Percentiles rank a stretch among this genome's conserved stretches.
These are phyloP conservation scores for Ranitomeya imitator DNA, from an alignment of 2,113 vertebrate species.

Conservation along the genomic window DNA sequence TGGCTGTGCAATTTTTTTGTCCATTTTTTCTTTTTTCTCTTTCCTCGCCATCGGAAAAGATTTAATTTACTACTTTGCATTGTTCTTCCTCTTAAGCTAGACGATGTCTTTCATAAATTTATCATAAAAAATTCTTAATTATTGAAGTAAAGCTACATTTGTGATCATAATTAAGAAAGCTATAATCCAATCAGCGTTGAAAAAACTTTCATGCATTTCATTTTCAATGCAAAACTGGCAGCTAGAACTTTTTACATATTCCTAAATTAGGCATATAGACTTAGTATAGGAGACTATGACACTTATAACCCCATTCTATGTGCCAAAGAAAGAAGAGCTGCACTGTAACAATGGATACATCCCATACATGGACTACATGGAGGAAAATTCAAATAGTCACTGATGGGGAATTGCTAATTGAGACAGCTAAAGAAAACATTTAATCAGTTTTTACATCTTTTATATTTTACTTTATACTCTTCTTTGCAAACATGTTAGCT, in stretches of 20 bases:
- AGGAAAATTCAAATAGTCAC: too few relatives aligned
- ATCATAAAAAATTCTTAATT: slow-evolving; percentile 11
- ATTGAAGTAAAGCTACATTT: slow-evolving; percentile 1
- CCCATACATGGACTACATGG: too few relatives aligned
- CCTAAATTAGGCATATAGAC: background rate
- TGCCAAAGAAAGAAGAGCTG: too few relatives aligned
- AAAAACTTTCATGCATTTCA: background rate
- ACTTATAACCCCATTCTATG: too few relatives aligned
- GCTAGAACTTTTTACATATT: background rate
- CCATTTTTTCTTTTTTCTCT: background rate
- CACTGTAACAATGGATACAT: too few relatives aligned
- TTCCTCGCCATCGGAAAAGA: background rate
- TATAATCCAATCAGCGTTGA: background rate
- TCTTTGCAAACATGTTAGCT: too few relatives aligned
- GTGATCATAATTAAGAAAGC: background rate
- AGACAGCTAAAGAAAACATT: too few relatives aligned
- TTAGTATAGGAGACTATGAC: too few relatives aligned
- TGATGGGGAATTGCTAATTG: too few relatives aligned
- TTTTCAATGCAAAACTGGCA: background rate
- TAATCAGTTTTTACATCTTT: too few relatives aligned
- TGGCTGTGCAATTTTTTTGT: slow-evolving; percentile 27
- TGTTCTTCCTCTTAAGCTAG: slow-evolving; percentile 35
- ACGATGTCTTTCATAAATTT: background rate
- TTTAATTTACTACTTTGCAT: slow-evolving; percentile 33
- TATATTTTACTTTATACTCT: too few relatives aligned